Conservation (phyloP, 2,113 vertebrate species). For the Dipodomys ordii region DNA sequence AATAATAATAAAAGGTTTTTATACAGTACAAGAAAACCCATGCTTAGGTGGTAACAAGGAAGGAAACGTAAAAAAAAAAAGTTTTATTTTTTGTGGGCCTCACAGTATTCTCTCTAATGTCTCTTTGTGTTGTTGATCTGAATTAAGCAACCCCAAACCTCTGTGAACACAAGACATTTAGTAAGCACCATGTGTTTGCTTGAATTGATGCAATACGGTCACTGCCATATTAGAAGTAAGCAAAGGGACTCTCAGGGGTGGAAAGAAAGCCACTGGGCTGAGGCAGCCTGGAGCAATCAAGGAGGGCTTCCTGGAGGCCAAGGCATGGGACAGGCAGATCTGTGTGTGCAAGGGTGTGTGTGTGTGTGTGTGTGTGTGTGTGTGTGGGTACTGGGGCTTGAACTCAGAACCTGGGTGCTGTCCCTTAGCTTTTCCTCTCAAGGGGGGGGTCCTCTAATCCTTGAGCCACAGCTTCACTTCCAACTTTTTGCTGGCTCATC, state of each 20-base stretch:
- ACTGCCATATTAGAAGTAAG: not conserved
- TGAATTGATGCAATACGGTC: not conserved
- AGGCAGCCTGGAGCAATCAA: not conserved
- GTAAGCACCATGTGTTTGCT: not conserved
- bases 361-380: too few species aligned
- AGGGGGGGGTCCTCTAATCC: too few species aligned
- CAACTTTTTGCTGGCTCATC: too few species aligned
- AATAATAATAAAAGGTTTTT: not conserved
- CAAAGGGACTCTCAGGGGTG: not conserved
- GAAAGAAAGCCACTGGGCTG: not conserved
- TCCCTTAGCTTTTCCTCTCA: too few species aligned
- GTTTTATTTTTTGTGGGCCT: too few species aligned
- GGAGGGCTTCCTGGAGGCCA: not conserved
- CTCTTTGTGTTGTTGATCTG: too few species aligned
- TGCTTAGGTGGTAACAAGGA: not conserved
- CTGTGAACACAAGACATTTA: not conserved
- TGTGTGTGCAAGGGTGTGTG: too few species aligned
- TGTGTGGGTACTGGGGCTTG: too few species aligned
- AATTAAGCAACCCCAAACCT: not conserved
- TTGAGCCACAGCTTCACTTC: too few species aligned
- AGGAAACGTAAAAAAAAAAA: not conserved
- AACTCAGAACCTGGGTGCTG: too few species aligned
- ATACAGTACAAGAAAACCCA: not conserved
- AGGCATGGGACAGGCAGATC: too few species aligned
- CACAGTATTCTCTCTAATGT: not conserved